Evolutionary conservation across 2,888 invertebrate genomes (phyloP), one percentile per base, ranked within the genome.

Genomic region (Aphidoletes aphidimyza): DNA sequence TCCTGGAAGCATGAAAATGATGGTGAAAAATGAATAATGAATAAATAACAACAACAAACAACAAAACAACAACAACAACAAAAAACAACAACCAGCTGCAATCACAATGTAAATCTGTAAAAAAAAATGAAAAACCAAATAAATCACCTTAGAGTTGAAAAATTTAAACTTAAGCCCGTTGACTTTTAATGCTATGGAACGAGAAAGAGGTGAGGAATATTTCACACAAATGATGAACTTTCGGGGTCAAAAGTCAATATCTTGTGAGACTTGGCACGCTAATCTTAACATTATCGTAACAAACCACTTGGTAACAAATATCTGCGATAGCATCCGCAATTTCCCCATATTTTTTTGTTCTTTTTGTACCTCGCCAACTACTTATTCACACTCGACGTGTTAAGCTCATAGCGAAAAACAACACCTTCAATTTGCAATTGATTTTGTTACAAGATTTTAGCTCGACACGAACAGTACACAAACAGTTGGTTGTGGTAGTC

Each of bases 81-180:
- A 30, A 22, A 59, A 59, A 59, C 5, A 59, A 69, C 30, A 69
- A 81, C 37, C 81, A 81, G 37, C 81, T 81, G n/a, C 81, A 81
- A 81, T 81, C 81, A 81, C 81, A 81, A 37, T 81, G 81, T 81
- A 81, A 81, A 81, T 81, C 81, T 81, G 81, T 81, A 81, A 81
- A 81, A 37, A 37, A 69, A 54, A 11, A 14, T 11, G 69, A 69
- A 81, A 81, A 81, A 37, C 81, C 37, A 81, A 81, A 37, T 37
- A 81, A 81, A 81, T 81, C 81, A 81, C 37, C 34, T 69, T 69
- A 69, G 69, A 69, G 69, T 69, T 69, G 69, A 69, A 69, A 26
- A 69, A 69, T 69, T n/a, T 69, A 69, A 69, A 69, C 69, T 30
- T 69, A 69, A 69, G 14, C 34, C 30, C 34, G 30, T 69, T 69